Base-by-base conservation (phyloP, 2,888 invertebrate genomes). In the Eupithecia tripunctaria region DNA sequence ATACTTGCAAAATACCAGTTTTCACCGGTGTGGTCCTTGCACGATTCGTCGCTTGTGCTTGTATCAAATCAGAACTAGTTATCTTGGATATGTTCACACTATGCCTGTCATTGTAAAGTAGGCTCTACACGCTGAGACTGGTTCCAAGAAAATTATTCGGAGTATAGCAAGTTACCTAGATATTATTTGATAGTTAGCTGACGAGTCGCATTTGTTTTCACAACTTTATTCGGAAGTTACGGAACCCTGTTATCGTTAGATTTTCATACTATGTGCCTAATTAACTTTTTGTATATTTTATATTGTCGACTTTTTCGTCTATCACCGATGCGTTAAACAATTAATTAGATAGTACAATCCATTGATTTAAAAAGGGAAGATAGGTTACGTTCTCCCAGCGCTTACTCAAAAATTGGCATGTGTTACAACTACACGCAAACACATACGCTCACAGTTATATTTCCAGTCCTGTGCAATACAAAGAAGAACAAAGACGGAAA, bases 61-160 rank as follows among this genome's bases (percentile, higher is more conserved):
- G 59, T 60, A 60, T 70, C 59, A 70, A 66, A 66, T 70, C 70
- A 56, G 41, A 29, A 41, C 64, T 70, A 70, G 56, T 70, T 65
- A 70, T 70, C 70, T 41, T 25, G 63, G 47, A 29, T 29, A 65
- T 59, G 41, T 65, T 70, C 38, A 59, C 70, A 70, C 65, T 68
- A 7, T 64, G 36, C n/a, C 38, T 64, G 21, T 38, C 38, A 64
- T 41, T 64, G 32, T 38, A 14, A 15, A 64, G 38, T 63, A 63
- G 29, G 63, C 21, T 36, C 36, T 29, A 60, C 60, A 29, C 29
- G 18, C 29, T 15, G n/a, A 29, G 60, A 56, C 56, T 25, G 29
- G 60, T 60, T 60, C 14, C 15, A 0, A 29, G 60, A 56, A 25
- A 25, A 56, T 56, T 56, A 56, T 56, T 56, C 56, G 25, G 56